Evolutionary conservation across 2,797 vertebrate species (phyloP), one percentile per base, ranked within the genome.

Genomic region (Squalus acanthias): DNA sequence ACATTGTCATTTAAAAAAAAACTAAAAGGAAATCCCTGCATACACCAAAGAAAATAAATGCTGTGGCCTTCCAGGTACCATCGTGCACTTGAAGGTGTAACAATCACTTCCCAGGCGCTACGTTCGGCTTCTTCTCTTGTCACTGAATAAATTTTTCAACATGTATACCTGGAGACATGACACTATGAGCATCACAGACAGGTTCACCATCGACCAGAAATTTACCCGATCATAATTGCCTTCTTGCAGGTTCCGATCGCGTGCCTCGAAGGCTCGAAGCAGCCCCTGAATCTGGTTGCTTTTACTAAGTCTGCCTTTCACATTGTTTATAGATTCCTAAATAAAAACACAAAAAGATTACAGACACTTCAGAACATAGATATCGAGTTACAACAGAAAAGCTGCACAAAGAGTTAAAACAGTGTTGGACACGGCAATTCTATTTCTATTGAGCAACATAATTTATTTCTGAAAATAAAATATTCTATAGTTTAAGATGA

Each of bases 241-340:
- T 98, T 99, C 99, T 97, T 99, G 99, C 96, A 99, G 97, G 97
- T 99, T 99, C 93, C 99, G 98, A 97, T 99, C 99, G 0, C 99
- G 99, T 96, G 99, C 99, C 97, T 99, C 99, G 96, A 99, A 99
- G 5, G 99, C 99, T 97, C 98, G 98, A 96, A 99, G 98, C 96
- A 99, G 92, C 0, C 98, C 99, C 98, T 99, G 99, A 97, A 99
- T 99, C 96, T 99, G 99, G 74, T 98, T 97, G 9, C 99, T 99
- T 98, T 99, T 99, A 76, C 98, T 98, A 97, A 99, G 97, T 57
- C 99, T 98, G 96, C 98, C 98, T 97, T 99, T 99, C 97, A 99
- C 99, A 12, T 98, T 99, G 98, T 99, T 99, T 97, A 99, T 99
- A 87, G 99, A 98, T 98, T 99, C 99, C 99, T 99, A 96, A 82